These are phyloP conservation scores for Varroa destructor DNA, from an alignment of 1,140 invertebrate genomes.

Conservation along the genomic window DNA sequence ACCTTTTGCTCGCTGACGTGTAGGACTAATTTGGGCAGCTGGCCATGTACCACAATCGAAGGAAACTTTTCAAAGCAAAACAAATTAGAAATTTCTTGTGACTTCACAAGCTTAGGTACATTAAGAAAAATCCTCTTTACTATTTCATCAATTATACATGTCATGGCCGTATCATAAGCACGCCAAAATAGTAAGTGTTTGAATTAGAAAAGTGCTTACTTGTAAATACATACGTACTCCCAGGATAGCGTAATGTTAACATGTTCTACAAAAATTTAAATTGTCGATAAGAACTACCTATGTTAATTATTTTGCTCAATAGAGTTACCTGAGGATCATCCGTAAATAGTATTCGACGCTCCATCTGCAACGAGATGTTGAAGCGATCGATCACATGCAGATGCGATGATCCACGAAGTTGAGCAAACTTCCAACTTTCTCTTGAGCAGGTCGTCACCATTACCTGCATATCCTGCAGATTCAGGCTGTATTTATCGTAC, in stretches of 20 bases:
- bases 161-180: too few relatives aligned
- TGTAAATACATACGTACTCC: too few relatives aligned
- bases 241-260: too few relatives aligned
- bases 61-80: constrained; percentile 73
- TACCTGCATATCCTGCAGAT: constrained; percentile 72
- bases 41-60: constrained; percentile 62
- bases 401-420: constrained; percentile 57
- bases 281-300: too few relatives aligned
- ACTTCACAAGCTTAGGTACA: neutral
- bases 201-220: too few relatives aligned
- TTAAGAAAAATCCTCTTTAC: constrained; percentile 29
- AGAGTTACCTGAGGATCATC: constrained; percentile 15
- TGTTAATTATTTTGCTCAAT: too few relatives aligned
- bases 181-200: too few relatives aligned
- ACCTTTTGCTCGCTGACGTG: constrained; percentile 81
- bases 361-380: constrained; percentile 64
- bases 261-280: too few relatives aligned
- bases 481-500: constrained; percentile 54
- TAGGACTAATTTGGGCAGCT: constrained; percentile 66
- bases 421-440: constrained; percentile 76
- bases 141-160: constrained; percentile 14
- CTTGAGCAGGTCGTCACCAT: constrained; percentile 62
- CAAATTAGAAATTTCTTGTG: constrained; percentile 53
- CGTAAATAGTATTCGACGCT: constrained; percentile 35
- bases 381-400: constrained; percentile 79